Evolutionary conservation across 2,113 vertebrate species (phyloP), one percentile per base, ranked within the genome.

Genomic region (Pseudopipra pipra): DNA sequence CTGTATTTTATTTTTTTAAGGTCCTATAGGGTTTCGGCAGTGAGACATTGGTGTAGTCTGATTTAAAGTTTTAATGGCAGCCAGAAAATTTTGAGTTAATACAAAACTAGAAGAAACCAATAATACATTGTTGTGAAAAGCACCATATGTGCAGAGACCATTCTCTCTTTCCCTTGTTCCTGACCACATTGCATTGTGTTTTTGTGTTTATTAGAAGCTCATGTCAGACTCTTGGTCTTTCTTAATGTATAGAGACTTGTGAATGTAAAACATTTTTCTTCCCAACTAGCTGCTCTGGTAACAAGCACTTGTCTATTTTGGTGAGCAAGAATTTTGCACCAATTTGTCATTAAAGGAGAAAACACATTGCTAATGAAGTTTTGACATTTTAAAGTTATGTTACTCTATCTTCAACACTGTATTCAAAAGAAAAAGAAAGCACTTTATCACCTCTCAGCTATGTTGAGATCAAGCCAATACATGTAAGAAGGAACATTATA

Each of bases 111-210:
- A 22, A 74, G 15, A 82, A 93, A 63, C 4, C 1, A 22, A 10
- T 31, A 54, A 41, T 16, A 37, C 4, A 43, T 8, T 46, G 14
- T 8, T 43, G 11, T 25, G 22, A 67, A 74, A 91, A 46, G 3
- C 9, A 78, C 0, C 5, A 4, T 51, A 58, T 9, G 4, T 27
- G 4, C 27, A 85, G 9, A 75, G 55, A 63, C 1, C 4, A 22
- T 81, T 75, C 6, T 71, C 6, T 54, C 7, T 4, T 46, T 89
- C 46, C 3, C 0, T 47, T 82, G 18, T 10, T 93, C 10, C 22
- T 85, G 20, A 77, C 17, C 3, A 15, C 18, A 27, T 0, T 46
- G 1, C 27, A 41, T 30, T 63, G 15, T 33, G 5, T 0, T n/a
- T 59, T 67, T 58, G 8, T 19, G 6, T 82, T 81, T 71, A 25